Evolutionary conservation across 2,797 vertebrate genomes (phyloP).

Genomic region (Hypotaenidia philippensis): DNA sequence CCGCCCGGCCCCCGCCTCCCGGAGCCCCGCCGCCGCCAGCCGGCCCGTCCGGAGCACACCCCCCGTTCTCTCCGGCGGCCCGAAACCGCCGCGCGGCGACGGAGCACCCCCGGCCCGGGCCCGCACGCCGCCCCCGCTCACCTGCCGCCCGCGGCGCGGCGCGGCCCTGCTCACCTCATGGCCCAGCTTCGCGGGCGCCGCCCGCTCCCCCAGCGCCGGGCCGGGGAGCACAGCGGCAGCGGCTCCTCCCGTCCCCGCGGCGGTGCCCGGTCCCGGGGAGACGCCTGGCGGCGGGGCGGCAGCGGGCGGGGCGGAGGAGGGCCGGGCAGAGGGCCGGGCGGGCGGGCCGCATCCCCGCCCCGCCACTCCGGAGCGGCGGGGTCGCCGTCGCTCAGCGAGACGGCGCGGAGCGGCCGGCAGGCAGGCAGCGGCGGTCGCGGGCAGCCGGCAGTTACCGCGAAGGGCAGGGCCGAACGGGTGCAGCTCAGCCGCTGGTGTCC

Average conservation of each 20-base stretch:
- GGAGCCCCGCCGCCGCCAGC: not conserved
- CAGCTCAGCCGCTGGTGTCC: not conserved
- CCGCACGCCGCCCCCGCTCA: not conserved
- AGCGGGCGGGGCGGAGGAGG: not conserved
- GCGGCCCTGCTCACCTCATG: conserved; percentile 4
- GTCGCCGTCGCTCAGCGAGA: not conserved
- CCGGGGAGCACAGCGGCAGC: not conserved
- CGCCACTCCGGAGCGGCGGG: not conserved
- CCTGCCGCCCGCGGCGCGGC: not conserved
- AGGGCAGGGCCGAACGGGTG: not conserved
- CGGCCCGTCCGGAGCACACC: not conserved
- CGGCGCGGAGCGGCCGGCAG: not conserved
- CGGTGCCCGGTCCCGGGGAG: not conserved
- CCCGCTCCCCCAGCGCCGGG: conserved; percentile 15
- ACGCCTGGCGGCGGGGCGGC: not conserved
- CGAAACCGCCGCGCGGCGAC: not conserved
- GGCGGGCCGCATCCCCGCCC: not conserved
- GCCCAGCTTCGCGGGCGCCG: not conserved
- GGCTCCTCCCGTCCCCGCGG: not conserved
- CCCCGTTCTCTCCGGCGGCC: not conserved
- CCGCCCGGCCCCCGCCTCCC: not conserved
- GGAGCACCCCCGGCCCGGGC: not conserved
- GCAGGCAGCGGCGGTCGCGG: not conserved
- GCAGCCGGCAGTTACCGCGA: no score
- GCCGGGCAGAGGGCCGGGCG: not conserved